A percentile compares a stretch with the other conserved stretches of the same genome.
Conservation (phyloP, 2,888 invertebrate species). For the Noctua janthe region DNA sequence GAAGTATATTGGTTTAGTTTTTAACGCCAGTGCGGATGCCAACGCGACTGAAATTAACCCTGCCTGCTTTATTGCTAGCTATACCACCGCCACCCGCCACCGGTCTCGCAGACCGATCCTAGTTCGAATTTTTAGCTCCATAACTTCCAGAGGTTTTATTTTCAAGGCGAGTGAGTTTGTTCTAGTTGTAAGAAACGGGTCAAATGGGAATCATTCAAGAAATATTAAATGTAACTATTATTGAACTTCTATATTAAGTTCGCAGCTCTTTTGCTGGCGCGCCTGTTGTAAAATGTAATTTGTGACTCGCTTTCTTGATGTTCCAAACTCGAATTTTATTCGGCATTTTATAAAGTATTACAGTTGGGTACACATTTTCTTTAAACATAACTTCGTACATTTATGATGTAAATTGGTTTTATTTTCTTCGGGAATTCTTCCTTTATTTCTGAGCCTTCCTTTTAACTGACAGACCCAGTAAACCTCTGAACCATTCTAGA, state of each 20-base stretch:
- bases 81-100: slow-evolving; percentile 31
- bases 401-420: slow-evolving; percentile 22
- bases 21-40: slow-evolving; percentile 81
- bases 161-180: slow-evolving; percentile 62
- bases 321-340: slow-evolving; percentile 58
- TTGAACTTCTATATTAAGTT: slow-evolving; percentile 68
- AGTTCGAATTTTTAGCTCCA: slow-evolving; percentile 57
- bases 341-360: slow-evolving; percentile 18
- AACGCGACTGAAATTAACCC: slow-evolving; percentile 79
- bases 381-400: not conserved
- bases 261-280: slow-evolving; percentile 52
- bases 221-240: slow-evolving; percentile 68
- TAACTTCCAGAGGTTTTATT: slow-evolving; percentile 63
- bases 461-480: not conserved
- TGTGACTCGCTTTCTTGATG: slow-evolving; percentile 53
- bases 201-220: slow-evolving; percentile 65
- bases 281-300: slow-evolving; percentile 62
- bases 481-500: slow-evolving; percentile 14
- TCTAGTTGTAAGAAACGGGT: slow-evolving; percentile 65
- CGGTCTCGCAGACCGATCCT: slow-evolving; percentile 38
- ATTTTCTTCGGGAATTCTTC: not conserved
- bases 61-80: slow-evolving; percentile 76
- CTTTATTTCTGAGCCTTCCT: not conserved
- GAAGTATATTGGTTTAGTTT: slow-evolving; percentile 88
- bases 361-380: slow-evolving; percentile 10